phyloP scores from a whole-genome alignment of 2,113 vertebrate species.

The Paedocypris sp. region DNA sequence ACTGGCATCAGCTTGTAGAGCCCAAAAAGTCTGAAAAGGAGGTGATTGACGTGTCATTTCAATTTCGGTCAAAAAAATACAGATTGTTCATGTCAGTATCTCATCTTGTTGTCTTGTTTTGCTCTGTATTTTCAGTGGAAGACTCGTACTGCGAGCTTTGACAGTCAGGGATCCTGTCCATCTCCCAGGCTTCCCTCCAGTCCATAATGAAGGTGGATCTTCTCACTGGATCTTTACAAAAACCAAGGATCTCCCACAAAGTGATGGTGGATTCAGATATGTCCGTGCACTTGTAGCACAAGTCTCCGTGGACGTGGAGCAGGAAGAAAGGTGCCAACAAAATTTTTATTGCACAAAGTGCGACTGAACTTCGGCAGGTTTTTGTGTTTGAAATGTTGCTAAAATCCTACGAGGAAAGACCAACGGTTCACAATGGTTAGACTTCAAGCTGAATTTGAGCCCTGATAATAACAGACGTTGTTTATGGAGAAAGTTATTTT shows the following conservation, averaged over 20 bases:
- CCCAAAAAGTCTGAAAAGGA: conserved; percentile 79
- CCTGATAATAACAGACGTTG: not conserved
- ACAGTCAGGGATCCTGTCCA: conserved; percentile 76
- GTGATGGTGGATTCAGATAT: not conserved
- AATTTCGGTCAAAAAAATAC: not conserved
- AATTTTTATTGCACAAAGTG: not conserved
- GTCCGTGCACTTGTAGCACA: conserved; percentile 1
- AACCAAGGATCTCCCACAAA: conserved; percentile 7
- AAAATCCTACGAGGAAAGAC: not conserved
- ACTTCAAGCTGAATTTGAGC: not conserved
- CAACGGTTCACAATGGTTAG: not conserved
- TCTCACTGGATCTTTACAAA: not conserved
- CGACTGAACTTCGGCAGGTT: not conserved
- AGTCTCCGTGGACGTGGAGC: conserved; percentile 6
- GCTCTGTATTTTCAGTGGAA: conserved; percentile 62
- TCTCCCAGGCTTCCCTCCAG: conserved; percentile 71
- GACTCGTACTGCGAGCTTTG: conserved; percentile 72
- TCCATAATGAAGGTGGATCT: conserved; percentile 52
- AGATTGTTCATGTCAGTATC: not conserved
- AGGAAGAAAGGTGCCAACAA: not conserved
- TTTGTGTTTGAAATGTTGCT: not conserved
- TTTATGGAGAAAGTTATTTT: not conserved
- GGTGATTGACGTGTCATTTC: conserved; percentile 44
- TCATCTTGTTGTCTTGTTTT: not conserved
- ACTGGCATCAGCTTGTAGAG: conserved; percentile 77